Percentiles rank a stretch among this genome's conserved stretches.
These are phyloP conservation scores for Sebastes goodei DNA, from an alignment of 2,797 vertebrate genomes.

Conservation along the genomic window DNA sequence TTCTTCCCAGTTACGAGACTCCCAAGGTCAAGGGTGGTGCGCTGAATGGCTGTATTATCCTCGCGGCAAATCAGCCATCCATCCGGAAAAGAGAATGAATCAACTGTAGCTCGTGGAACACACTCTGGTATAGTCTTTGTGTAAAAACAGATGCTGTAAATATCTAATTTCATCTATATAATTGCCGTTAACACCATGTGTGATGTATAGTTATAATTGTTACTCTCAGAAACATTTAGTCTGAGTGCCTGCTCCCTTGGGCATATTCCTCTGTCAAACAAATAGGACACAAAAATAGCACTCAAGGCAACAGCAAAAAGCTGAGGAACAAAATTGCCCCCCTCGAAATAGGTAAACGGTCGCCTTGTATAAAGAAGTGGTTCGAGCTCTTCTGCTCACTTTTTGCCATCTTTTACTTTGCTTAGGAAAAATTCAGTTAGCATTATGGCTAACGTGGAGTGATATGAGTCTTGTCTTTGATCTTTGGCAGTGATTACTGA, in stretches of 20 bases:
- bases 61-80: neutral
- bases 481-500: constrained; percentile 51
- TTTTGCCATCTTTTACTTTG: neutral
- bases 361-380: neutral
- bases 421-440: neutral
- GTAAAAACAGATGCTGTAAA: neutral
- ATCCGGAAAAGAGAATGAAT: neutral
- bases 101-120: neutral
- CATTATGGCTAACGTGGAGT: constrained; percentile 8
- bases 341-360: neutral
- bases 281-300: neutral
- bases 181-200: neutral
- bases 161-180: neutral
- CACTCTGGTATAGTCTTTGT: neutral
- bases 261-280: neutral
- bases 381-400: neutral
- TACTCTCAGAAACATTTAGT: neutral
- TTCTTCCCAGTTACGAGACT: neutral
- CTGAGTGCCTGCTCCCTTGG: neutral
- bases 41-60: constrained; percentile 1
- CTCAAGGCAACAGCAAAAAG: neutral
- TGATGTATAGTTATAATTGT: neutral
- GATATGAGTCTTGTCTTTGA: constrained; percentile 57
- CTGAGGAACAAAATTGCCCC: neutral
- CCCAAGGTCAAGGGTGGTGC: neutral